Evolutionary conservation across 2,113 vertebrate species (phyloP), one percentile per base, ranked within the genome.

Genomic region (Thunnus thynnus): DNA sequence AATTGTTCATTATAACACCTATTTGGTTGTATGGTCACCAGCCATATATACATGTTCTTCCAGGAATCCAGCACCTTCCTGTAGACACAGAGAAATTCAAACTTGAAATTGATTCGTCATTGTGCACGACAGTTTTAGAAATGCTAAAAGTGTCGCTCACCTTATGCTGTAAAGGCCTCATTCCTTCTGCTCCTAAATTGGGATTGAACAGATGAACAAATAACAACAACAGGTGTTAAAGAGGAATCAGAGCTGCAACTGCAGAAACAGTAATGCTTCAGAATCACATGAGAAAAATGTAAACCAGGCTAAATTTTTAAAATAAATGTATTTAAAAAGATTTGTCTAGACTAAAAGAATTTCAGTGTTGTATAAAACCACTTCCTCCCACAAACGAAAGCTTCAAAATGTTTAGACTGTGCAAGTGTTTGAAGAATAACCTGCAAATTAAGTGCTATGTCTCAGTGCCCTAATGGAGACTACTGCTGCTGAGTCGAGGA

Each of bases 41-140:
- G 84, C 87, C 82, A 74, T 89, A 93, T 93, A 72, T 90, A 91
- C 92, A 93, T 78, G 86, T 91, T 89, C 79, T 86, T 85, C 75
- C 83, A 84, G 90, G 89, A 91, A 81, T 78, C 84, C 85, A 85
- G 88, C 83, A 80, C 79, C 80, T 67, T 90, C 88, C 92, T 94
- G 86, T 47, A 3, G 58, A 48, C 36, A 80, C 7, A 80, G 50
- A 78, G 50, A 61, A 0, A n/a, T 51, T 51, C 2, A 9, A 71
- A 57, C 14, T 36, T 17, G 7, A 65, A 68, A 67, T 14, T 13
- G 6, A 22, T 75, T 47, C 16, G 54, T 36, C 4, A 20, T 18
- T 36, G 48, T 17, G 6, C 32, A 36, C 0, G 51, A 73, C 68
- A 25, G 46, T 77, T 92, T 90, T 78, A 74, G 81, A 82, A 57